A percentile compares a stretch with the other conserved stretches of the same genome.
Evolutionary conservation across 2,888 invertebrate genomes (phyloP).

Genomic region (Achlya flavicornis): DNA sequence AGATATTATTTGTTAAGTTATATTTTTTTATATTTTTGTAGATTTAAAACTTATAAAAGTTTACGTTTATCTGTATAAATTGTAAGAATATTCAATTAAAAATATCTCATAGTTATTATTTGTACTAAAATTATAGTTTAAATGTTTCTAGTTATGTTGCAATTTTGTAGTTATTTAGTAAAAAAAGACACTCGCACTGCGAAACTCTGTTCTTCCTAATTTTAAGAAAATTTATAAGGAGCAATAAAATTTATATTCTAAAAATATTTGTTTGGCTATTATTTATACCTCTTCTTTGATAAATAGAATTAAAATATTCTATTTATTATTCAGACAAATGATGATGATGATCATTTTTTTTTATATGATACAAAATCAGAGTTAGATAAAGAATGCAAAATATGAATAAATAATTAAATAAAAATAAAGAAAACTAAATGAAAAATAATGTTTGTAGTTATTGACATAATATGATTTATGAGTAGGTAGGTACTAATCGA

Average conservation of each 20-base stretch:
- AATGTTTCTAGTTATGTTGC: conserved; percentile 66
- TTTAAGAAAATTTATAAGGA: conserved; percentile 81
- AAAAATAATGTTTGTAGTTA: too few species aligned
- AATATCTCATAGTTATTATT: conserved; percentile 75
- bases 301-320: not conserved
- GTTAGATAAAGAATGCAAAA: too few species aligned
- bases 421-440: too few species aligned
- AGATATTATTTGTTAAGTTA: conserved; percentile 66
- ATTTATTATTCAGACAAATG: too few species aligned
- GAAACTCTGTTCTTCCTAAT: conserved; percentile 76
- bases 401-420: too few species aligned
- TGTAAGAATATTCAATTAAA: conserved; percentile 66
- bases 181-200: conserved; percentile 71
- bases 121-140: conserved; percentile 72
- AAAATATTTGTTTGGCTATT: conserved; percentile 41
- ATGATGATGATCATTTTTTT: too few species aligned
- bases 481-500: too few species aligned
- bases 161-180: conserved; percentile 60
- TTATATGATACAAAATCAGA: too few species aligned
- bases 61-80: conserved; percentile 72
- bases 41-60: conserved; percentile 43
- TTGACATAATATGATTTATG: too few species aligned
- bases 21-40: conserved; percentile 53
- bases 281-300: conserved; percentile 6
- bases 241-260: conserved; percentile 80